These are phyloP conservation scores for Rambutsinella grinnellia DNA, from an alignment of 2,888 invertebrate species.

Conservation along the genomic window DNA sequence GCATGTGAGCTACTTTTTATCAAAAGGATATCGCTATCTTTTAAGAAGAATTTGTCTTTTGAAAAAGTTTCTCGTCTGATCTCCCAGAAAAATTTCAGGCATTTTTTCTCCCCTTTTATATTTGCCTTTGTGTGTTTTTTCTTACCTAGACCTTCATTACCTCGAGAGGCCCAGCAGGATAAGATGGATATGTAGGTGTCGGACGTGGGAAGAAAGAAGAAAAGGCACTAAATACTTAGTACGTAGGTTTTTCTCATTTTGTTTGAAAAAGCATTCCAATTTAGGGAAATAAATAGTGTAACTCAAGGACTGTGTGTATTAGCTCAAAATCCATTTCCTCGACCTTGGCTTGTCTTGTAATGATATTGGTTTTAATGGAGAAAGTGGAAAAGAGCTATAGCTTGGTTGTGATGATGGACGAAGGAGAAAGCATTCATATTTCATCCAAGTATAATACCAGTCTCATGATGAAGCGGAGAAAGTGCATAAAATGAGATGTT, in stretches of 20 bases:
- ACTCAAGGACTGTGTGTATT: background rate
- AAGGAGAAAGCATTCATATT: background rate
- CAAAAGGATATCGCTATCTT: background rate
- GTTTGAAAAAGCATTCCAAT: background rate
- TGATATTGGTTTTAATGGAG: no score
- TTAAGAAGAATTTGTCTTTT: background rate
- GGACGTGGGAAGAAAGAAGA: no score
- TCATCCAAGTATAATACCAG: background rate
- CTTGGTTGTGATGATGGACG: background rate
- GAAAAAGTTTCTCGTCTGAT: background rate
- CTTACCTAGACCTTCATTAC: constrained; percentile 34
- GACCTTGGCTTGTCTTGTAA: background rate
- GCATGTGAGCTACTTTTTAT: background rate
- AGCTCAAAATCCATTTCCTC: background rate
- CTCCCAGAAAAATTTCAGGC: constrained; percentile 6
- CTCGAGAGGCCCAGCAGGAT: no score
- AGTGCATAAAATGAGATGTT: background rate
- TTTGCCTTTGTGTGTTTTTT: no score
- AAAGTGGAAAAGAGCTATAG: background rate
- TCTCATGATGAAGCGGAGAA: background rate
- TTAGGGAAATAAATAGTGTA: no score
- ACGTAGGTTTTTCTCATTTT: no score
- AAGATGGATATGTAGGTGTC: background rate
- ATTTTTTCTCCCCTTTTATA: constrained; percentile 11
- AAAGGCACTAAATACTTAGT: no score